Evolutionary conservation across 2,113 vertebrate species (phyloP).

Genomic region (Datnioides undecimradiatus): DNA sequence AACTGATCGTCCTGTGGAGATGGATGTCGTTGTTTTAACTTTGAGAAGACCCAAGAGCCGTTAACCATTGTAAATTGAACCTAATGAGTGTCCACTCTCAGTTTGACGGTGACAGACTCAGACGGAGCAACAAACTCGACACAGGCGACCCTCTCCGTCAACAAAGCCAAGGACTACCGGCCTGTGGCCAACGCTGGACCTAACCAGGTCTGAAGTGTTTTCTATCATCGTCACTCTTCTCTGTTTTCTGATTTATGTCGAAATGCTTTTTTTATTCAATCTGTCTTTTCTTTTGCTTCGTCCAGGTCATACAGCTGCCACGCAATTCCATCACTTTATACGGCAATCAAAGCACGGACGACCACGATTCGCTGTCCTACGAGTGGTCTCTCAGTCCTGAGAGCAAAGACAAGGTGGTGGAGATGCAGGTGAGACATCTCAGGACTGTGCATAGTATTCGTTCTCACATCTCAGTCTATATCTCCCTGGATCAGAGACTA

Average conservation of each 20-base stretch:
- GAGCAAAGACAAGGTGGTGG: conserved; percentile 98
- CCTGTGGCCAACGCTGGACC: conserved; percentile 94
- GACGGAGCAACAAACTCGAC: conserved; percentile 92
- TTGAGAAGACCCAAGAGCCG: background rate
- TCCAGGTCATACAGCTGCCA: conserved; percentile 92
- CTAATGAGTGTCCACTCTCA: conserved; percentile 58
- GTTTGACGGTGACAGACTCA: conserved; percentile 95
- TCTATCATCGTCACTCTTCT: background rate
- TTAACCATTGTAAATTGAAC: background rate
- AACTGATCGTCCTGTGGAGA: background rate
- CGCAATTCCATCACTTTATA: conserved; percentile 93
- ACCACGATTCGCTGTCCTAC: conserved; percentile 93
- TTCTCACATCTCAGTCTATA: background rate
- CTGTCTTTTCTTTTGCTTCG: background rate
- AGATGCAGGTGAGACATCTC: conserved; percentile 92
- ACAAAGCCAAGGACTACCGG: conserved; percentile 95
- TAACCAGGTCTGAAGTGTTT: conserved; percentile 84
- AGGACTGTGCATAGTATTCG: too few relatives aligned
- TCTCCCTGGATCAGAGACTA: background rate
- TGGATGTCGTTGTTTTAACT: background rate
- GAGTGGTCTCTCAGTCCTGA: conserved; percentile 97
- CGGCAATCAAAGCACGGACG: conserved; percentile 95
- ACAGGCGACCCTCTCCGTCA: conserved; percentile 91
- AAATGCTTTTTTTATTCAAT: background rate
- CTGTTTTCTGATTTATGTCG: background rate